These are phyloP conservation scores for Apodemia zela DNA, from an alignment of 2,888 invertebrate genomes.

Conservation along the genomic window DNA sequence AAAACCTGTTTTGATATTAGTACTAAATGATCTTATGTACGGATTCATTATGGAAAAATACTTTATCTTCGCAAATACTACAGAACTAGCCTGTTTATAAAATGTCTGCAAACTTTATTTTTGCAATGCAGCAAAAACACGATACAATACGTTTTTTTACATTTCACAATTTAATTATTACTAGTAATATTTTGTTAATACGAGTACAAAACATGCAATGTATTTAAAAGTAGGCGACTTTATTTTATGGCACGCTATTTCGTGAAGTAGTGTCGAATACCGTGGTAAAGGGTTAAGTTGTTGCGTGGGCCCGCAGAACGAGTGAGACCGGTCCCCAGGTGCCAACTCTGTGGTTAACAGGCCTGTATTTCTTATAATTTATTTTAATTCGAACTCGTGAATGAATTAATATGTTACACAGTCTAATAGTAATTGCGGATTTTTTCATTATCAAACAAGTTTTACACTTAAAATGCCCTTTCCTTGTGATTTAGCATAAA, in stretches of 20 bases:
- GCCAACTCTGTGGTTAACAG: conserved; percentile 50
- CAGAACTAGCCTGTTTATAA: not conserved
- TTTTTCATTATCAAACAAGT: not conserved
- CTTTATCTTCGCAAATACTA: conserved; percentile 5
- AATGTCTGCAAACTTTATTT: not conserved
- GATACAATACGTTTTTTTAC: not conserved
- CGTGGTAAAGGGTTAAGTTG: conserved; percentile 42
- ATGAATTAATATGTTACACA: conserved; percentile 33
- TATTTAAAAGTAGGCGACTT: not conserved
- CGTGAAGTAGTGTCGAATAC: conserved; percentile 32
- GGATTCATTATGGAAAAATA: conserved; percentile 3
- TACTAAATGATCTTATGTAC: not conserved
- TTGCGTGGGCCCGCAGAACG: conserved; percentile 72
- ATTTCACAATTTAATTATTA: not conserved
- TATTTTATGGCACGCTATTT: not conserved
- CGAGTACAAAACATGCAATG: not conserved
- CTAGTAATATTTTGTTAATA: not conserved
- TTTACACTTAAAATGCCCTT: not conserved
- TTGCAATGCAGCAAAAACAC: not conserved
- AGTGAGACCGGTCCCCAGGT: conserved; percentile 76
- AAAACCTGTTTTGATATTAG: not conserved
- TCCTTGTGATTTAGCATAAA: not conserved
- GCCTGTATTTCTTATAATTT: conserved; percentile 46
- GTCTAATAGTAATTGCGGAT: not conserved
- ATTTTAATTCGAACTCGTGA: conserved; percentile 37